Evolutionary conservation across 1,140 invertebrate species (phyloP).

Genomic region (Drosophila guanche): DNA sequence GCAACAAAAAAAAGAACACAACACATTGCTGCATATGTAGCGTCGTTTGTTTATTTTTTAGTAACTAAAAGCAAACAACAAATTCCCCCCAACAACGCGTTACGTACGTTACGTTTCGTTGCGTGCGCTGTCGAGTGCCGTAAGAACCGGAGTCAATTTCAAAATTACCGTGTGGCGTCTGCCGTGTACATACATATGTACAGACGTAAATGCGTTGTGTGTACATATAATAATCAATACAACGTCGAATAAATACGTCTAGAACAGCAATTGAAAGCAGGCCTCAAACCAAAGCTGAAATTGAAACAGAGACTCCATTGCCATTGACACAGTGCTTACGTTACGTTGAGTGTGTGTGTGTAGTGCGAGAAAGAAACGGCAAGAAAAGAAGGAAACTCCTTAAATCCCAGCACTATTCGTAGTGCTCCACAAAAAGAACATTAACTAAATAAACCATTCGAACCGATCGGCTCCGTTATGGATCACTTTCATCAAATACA

Average conservation of each 20-base stretch:
- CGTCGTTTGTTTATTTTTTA: constrained; percentile 81
- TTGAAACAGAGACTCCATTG: constrained; percentile 47
- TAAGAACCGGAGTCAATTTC: constrained; percentile 31
- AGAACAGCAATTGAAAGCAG: constrained; percentile 54
- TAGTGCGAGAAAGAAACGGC: constrained; percentile 44
- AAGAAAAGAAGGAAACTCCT: constrained; percentile 18
- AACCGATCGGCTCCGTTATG: constrained; percentile 55
- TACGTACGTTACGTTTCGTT: constrained; percentile 38
- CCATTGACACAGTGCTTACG: constrained; percentile 45
- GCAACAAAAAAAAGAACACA: constrained; percentile 74
- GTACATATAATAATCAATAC: constrained; percentile 71
- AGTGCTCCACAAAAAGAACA: too few relatives aligned
- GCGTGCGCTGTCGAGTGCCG: constrained; percentile 40
- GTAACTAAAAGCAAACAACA: constrained; percentile 79
- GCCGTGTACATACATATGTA: constrained; percentile 34
- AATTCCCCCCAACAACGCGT: constrained; percentile 26
- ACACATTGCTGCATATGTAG: constrained; percentile 74
- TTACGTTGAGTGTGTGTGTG: constrained; percentile 41
- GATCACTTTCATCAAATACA: constrained; percentile 83
- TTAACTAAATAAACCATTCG: constrained; percentile 7
- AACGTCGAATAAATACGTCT: constrained; percentile 52
- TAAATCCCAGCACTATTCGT: too few relatives aligned
- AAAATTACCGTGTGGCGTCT: constrained; percentile 42
- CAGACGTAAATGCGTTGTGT: constrained; percentile 25
- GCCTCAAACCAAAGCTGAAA: constrained; percentile 13